Evolutionary conservation across 30 jellyfish, hydroid and myxozoan species (phyloP), one percentile per base, ranked within the genome.

Genomic region (Catostylus mosaicus): DNA sequence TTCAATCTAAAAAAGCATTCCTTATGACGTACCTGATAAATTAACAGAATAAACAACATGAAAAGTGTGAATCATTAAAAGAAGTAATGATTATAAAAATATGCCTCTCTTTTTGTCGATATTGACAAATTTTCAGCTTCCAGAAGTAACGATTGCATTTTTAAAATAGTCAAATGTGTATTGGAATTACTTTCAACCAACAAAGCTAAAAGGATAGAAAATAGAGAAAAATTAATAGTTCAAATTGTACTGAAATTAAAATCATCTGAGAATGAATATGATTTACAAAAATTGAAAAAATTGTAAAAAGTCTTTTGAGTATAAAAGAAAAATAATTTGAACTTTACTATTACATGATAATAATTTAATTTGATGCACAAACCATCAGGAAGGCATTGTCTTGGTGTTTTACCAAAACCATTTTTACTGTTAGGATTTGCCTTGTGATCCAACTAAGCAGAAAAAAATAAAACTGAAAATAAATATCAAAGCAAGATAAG

Each of bases 371-470:
- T 0, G 7, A 20, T 71, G 11, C 1, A n/a, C 24, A 29, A 19
- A 87, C 96, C 88, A 26, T 65, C 26, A 43, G 96, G 96, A 20
- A 87, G 79, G 65, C 96, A 87, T 32, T 78, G 73, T 11, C 86
- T 66, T 9, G 96, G 96, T 9, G 46, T 47, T 79, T 61, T 50
- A 30, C 96, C 96, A 48, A 50, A 33, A 20, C 56, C 79, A 69
- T 87, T 71, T 31, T 45, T 54, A 34, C 33, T 34, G 33, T 65
- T 78, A 11, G 96, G 96, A 30, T 78, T 73, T 27, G 96, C 91
- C 19, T 82, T 88, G 80, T 76, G 86, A 27, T 67, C 63, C 33
- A 87, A 52, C 96, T 87, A 48, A 6, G 6, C 0, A 60, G n/a
- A 24, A 62, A 14, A 32, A 57, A 11, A 73, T 10, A 73, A 23